Percentiles rank a stretch among this genome's conserved stretches.
Conservation (phyloP, 2,888 invertebrate species). For the Acleris sparsana region DNA sequence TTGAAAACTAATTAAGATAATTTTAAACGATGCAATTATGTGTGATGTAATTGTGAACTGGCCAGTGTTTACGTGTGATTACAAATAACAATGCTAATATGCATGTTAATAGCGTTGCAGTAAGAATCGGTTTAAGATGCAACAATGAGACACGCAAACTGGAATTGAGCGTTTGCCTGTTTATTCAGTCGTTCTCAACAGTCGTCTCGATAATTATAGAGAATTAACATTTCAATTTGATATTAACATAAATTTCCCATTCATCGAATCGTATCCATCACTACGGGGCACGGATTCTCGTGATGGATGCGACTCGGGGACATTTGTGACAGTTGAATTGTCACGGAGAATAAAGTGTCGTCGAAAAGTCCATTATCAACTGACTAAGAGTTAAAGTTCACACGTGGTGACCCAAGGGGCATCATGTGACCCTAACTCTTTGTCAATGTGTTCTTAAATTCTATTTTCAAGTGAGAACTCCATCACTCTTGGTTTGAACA, state of each 20-base stretch:
- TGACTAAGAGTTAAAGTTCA: slow-evolving; percentile 68
- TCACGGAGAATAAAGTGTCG: slow-evolving; percentile 62
- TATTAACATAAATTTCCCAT: slow-evolving; percentile 75
- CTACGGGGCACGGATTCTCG: slow-evolving; percentile 49
- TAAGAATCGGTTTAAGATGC: slow-evolving; percentile 5
- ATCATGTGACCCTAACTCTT: slow-evolving; percentile 43
- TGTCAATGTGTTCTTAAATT: neutral
- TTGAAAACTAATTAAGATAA: slow-evolving; percentile 28
- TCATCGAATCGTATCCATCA: slow-evolving; percentile 73
- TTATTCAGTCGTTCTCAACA: slow-evolving; percentile 59
- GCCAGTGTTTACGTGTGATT: neutral
- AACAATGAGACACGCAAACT: slow-evolving; percentile 53
- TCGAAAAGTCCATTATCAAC: slow-evolving; percentile 54
- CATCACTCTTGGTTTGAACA: slow-evolving; percentile 7
- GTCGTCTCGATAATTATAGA: slow-evolving; percentile 65
- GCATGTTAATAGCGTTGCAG: slow-evolving; percentile 3
- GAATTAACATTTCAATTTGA: slow-evolving; percentile 76
- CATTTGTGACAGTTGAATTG: slow-evolving; percentile 80
- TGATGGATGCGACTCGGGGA: slow-evolving; percentile 65
- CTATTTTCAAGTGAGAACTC: slow-evolving; percentile 17
- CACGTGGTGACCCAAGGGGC: slow-evolving; percentile 67
- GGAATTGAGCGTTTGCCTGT: slow-evolving; percentile 58
- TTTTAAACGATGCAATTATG: slow-evolving; percentile 22
- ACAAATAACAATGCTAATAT: neutral
- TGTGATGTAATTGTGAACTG: slow-evolving; percentile 18